A percentile compares a stretch with the other conserved stretches of the same genome.
Conservation (phyloP, 1,140 invertebrate species). For the Lordiphosa clarofinis region DNA sequence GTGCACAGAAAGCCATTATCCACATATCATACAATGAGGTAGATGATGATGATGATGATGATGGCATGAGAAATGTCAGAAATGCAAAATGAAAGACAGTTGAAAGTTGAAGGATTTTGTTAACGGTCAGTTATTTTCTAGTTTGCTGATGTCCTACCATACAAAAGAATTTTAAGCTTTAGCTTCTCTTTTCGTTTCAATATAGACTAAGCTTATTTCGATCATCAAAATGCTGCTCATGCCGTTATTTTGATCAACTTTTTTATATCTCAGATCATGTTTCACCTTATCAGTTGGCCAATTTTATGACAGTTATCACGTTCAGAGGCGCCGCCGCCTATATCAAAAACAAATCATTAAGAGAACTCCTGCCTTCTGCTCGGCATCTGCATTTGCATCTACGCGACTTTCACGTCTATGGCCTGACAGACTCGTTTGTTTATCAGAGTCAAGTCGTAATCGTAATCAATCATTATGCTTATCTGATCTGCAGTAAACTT, state of each 20-base stretch:
- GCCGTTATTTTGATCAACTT: no score
- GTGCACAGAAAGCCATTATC: slow-evolving; percentile 63
- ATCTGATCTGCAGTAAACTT: slow-evolving; percentile 40
- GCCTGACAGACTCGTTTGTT: slow-evolving; percentile 22
- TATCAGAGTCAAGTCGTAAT: slow-evolving; percentile 31
- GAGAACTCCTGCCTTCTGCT: no score
- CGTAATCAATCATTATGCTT: slow-evolving; percentile 64
- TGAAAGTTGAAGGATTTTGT: slow-evolving; percentile 14
- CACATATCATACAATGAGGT: slow-evolving; percentile 59
- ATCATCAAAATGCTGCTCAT: no score
- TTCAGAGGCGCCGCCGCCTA: background rate
- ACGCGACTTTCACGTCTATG: slow-evolving; percentile 27
- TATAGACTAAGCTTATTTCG: no score
- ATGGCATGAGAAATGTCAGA: slow-evolving; percentile 40
- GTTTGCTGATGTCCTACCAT: no score
- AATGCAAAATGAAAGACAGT: slow-evolving; percentile 14
- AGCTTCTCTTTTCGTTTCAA: no score
- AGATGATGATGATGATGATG: slow-evolving; percentile 27
- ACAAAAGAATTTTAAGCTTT: no score
- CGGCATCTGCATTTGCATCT: slow-evolving; percentile 1
- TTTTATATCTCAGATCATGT: no score
- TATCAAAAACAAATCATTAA: no score
- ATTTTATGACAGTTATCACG: slow-evolving; percentile 4
- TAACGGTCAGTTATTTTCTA: slow-evolving; percentile 11
- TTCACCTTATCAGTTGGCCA: no score